phyloP scores from a whole-genome alignment of 1,140 invertebrate species.

The Papilio xuthus region DNA sequence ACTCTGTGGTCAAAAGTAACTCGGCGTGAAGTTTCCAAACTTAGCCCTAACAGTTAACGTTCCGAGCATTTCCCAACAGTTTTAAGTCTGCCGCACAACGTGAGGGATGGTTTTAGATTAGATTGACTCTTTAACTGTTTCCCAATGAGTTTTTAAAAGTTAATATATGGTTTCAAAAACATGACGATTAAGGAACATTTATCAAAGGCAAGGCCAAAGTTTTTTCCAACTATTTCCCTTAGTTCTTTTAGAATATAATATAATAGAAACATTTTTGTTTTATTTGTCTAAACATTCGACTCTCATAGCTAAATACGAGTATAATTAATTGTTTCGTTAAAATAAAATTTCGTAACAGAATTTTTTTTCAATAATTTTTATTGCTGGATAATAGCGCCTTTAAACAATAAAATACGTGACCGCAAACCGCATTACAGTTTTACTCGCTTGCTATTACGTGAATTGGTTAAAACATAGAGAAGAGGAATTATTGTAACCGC shows the following conservation, averaged over 20 bases:
- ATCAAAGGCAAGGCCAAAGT: no score
- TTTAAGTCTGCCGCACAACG: conserved; percentile 35
- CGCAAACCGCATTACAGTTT: background rate
- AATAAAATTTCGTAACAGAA: no score
- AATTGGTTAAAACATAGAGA: background rate
- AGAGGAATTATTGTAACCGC: background rate
- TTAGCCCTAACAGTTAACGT: conserved; percentile 36
- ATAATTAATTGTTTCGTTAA: background rate
- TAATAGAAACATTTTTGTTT: background rate
- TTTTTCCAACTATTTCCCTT: no score
- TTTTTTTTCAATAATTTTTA: background rate
- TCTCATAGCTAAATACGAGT: background rate
- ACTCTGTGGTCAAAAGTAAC: conserved; percentile 24
- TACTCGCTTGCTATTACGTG: background rate
- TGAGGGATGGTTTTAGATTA: conserved; percentile 32
- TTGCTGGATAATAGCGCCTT: background rate
- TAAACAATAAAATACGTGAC: conserved; percentile 20
- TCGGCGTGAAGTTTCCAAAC: conserved; percentile 36
- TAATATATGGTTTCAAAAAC: no score
- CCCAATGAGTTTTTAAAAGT: background rate
- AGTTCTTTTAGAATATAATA: no score
- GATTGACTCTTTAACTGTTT: conserved; percentile 3
- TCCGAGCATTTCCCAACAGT: conserved; percentile 34
- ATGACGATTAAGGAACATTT: no score
- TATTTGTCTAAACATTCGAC: background rate